Evolutionary conservation across 92 coral and sea anemone genomes (phyloP).

Genomic region (Epizoanthus fatuus): DNA sequence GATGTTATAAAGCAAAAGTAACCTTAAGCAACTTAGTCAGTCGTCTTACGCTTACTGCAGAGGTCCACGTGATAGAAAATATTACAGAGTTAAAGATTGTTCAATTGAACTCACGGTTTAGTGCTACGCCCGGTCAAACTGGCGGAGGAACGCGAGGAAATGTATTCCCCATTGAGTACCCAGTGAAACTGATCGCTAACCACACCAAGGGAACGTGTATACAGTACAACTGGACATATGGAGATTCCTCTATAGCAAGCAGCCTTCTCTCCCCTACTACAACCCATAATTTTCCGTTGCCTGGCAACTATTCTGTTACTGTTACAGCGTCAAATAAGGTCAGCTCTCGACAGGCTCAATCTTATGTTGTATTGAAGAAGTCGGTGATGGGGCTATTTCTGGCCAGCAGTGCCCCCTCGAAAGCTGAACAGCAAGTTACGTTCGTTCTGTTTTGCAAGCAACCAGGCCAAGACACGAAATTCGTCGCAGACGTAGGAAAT

Average conservation of each 20-base stretch:
- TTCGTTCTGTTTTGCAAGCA: slow-evolving; percentile 85
- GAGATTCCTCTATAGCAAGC: slow-evolving; percentile 21
- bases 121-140: slow-evolving; percentile 49
- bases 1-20: slow-evolving; percentile 72
- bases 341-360: background rate
- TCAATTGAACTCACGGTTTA: slow-evolving; percentile 57
- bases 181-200: slow-evolving; percentile 61
- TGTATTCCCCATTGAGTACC: slow-evolving; percentile 89
- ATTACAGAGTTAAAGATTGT: slow-evolving; percentile 55
- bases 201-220: slow-evolving; percentile 80
- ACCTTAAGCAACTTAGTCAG: slow-evolving; percentile 78
- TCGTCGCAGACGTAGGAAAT: slow-evolving; percentile 75
- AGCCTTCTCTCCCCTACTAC: slow-evolving; percentile 17
- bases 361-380: slow-evolving; percentile 43
- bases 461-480: slow-evolving; percentile 75
- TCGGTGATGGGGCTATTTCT: slow-evolving; percentile 84
- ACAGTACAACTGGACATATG: slow-evolving; percentile 77
- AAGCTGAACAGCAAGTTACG: slow-evolving; percentile 60
- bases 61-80: slow-evolving; percentile 65
- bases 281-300: slow-evolving; percentile 68
- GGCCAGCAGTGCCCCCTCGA: slow-evolving; percentile 73
- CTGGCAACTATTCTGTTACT: slow-evolving; percentile 73
- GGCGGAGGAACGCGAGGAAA: slow-evolving; percentile 64
- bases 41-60: slow-evolving; percentile 54
- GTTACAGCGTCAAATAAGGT: slow-evolving; percentile 63